phyloP scores from a whole-genome alignment of 1,140 invertebrate species.

The Eciton burchellii region DNA sequence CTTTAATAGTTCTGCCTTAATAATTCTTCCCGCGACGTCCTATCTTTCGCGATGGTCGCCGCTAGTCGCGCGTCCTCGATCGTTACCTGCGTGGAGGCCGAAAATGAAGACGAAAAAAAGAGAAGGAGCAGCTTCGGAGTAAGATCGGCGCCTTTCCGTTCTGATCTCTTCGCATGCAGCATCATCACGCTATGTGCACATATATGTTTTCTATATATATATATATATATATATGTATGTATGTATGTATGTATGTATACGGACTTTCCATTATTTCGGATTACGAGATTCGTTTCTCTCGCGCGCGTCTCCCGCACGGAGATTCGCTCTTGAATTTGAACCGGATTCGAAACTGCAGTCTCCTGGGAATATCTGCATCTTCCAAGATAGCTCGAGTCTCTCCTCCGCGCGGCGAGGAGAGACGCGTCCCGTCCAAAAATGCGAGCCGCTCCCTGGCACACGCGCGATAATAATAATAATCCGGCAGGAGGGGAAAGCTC shows the following conservation, averaged over 20 bases:
- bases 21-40: slow-evolving; percentile 24
- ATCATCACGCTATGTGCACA: neutral
- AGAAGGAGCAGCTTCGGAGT: no score
- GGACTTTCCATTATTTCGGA: slow-evolving; percentile 39
- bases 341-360: neutral
- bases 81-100: slow-evolving; percentile 28
- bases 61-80: slow-evolving; percentile 38
- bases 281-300: neutral
- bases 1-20: slow-evolving; percentile 20
- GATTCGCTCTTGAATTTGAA: neutral
- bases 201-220: neutral
- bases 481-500: neutral
- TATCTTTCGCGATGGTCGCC: neutral
- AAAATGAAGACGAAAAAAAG: no score
- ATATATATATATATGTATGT: no score
- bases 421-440: neutral
- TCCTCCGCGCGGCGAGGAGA: neutral
- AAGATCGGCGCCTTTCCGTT: slow-evolving; percentile 20
- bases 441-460: neutral
- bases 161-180: slow-evolving; percentile 20
- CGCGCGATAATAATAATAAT: neutral
- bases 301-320: neutral
- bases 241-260: no score
- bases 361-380: slow-evolving; percentile 4
- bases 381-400: neutral